Base-by-base conservation (phyloP, 2,113 vertebrate species). In the Notothenia coriiceps region DNA sequence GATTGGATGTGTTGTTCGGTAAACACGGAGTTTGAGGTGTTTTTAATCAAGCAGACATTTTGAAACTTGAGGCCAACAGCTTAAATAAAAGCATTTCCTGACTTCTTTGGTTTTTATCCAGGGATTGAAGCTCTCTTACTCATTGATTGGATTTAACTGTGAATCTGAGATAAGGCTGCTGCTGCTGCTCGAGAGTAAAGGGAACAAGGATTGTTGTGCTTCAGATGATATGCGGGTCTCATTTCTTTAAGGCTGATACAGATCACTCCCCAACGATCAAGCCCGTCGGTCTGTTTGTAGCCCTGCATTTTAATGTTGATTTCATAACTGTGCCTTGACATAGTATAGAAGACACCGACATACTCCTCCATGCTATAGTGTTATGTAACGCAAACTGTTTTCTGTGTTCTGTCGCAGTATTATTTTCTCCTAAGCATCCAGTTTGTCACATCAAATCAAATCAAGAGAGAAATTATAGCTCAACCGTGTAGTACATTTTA, bases 341-440 rank as follows among this genome's bases (percentile, higher is more conserved):
- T 62, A 15, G 56, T 73, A 62, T 29, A 59, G 80, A 82, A 85
- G 85, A 90, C 79, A 71, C 75, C 67, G 77, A 60, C 82, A 1
- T 51, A 70, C 82, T 89, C 80, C 72, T 84, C 85, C 56, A 69
- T 88, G 77, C 69, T 83, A 66, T 67, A 70, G 82, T 60, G 83
- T 94, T 93, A 92, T 79, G 74, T 91, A 92, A 93, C 64, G 51
- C 70, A 81, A 83, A 92, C 85, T 79, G 87, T 83, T 91, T 89
- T 85, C 86, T 84, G 25, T 82, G 80, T 59, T 88, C 77, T 64
- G 74, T 83, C 25, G 52, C 83, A 74, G 80, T 35, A 52, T 80
- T 76, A 62, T 76, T 77, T 77, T 60, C 76, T 90, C 70, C 33
- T 52, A 73, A 85, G 85, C 80, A 20, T 88, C 75, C 74, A 82